Evolutionary conservation across 2,113 vertebrate genomes (phyloP), one percentile per base, ranked within the genome.

Genomic region (Taurulus bubalis): DNA sequence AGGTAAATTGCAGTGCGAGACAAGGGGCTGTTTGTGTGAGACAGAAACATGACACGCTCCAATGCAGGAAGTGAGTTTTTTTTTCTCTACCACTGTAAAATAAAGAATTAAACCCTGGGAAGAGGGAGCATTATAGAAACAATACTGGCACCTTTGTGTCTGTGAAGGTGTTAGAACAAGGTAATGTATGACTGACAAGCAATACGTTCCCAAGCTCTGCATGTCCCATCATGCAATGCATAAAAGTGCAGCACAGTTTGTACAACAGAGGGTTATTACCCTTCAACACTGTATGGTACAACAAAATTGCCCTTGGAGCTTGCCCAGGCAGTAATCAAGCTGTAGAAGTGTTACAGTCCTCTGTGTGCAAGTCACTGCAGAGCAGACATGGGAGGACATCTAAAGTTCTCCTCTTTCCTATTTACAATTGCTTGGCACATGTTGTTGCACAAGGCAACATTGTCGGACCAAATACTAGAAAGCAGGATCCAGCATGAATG

Each of bases 1-100:
- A 92, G 94, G 93, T 85, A 94, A 93, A 87, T n/a, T 71, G 92
- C 84, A 28, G 62, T 42, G 67, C n/a, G 55, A 92, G 87, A 90
- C 84, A 90, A 88, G 58, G 53, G 20, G 55, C 70, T 82, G 82
- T 90, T 80, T 93, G 83, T 80, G 64, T 75, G 85, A 91, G 89
- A 86, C 28, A 88, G 94, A 91, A 92, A 94, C 87, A 83, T 58
- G 85, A 95, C 91, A 89, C 86, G 36, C 0, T 85, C 42, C 28
- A 45, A 85, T 89, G 75, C 66, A 77, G 93, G 94, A 95, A 95
- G 89, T 92, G 75, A 79, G 11, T 82, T 59, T 83, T 75, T 26
- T 8, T 22, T 73, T 56, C 63, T 75, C 49, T 73, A 70, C 75
- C 80, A 79, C 85, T 81, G 87, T 47, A 8, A 64, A 89, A 91